Conservation (phyloP, 2,113 vertebrate species). For the Ochotona curzoniae region DNA sequence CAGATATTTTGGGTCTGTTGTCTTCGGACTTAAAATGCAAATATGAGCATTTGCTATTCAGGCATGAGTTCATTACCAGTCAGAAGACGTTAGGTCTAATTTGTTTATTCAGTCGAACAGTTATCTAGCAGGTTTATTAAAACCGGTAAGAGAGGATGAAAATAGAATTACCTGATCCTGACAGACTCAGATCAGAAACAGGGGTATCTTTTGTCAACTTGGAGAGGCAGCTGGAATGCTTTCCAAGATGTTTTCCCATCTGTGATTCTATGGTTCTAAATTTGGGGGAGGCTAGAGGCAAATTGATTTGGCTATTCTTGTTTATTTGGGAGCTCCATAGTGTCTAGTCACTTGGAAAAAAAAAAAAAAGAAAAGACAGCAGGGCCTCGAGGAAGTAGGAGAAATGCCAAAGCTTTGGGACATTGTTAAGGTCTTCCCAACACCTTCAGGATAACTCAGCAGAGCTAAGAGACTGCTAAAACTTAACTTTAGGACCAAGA, state of each 20-base stretch:
- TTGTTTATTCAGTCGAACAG: slow-evolving; percentile 46
- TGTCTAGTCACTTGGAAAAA: background rate
- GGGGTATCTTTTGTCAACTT: background rate
- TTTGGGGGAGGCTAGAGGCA: slow-evolving; percentile 3
- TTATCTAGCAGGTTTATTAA: slow-evolving; percentile 17
- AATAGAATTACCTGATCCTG: background rate
- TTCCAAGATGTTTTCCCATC: slow-evolving; percentile 3
- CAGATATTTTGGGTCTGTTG: background rate
- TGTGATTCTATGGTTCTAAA: background rate
- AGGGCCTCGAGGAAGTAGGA: background rate
- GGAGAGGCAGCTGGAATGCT: background rate
- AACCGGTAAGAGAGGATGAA: background rate
- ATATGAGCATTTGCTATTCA: slow-evolving; percentile 18
- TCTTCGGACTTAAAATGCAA: slow-evolving; percentile 47
- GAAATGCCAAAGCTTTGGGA: slow-evolving; percentile 10
- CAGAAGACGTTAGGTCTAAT: slow-evolving; percentile 56
- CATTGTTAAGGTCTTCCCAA: background rate
- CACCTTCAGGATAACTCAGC: background rate
- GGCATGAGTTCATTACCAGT: slow-evolving; percentile 4
- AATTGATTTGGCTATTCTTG: slow-evolving; percentile 17
- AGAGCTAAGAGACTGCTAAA: slow-evolving; percentile 4
- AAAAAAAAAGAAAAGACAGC: background rate
- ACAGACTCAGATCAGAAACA: background rate
- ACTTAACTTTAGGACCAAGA: background rate
- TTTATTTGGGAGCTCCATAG: slow-evolving; percentile 9